These are phyloP conservation scores for Pollenia labialis DNA, from an alignment of 2,888 invertebrate species.

Conservation along the genomic window DNA sequence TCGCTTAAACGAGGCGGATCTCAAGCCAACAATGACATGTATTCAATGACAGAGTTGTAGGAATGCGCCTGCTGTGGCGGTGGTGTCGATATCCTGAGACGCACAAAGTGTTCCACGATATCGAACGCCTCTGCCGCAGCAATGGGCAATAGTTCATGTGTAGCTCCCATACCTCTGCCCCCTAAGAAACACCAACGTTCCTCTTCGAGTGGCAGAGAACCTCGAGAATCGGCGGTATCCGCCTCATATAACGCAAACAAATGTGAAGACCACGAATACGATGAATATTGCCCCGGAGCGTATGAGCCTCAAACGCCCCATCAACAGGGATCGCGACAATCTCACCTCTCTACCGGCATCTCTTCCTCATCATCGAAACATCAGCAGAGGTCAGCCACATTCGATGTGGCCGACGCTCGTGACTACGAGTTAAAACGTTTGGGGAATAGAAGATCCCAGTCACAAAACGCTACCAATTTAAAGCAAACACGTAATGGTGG, in stretches of 20 bases:
- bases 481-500: constrained; percentile 75
- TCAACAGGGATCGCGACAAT: constrained; percentile 54
- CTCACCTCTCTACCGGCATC: constrained; percentile 59
- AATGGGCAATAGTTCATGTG: constrained; percentile 75
- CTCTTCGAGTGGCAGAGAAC: constrained; percentile 74
- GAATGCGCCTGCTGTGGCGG: constrained; percentile 85
- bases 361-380: constrained; percentile 68
- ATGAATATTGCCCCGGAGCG: constrained; percentile 82
- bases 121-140: constrained; percentile 79
- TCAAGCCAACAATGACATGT: constrained; percentile 86
- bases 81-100: constrained; percentile 84
- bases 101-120: constrained; percentile 76
- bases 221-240: constrained; percentile 61
- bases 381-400: constrained; percentile 81
- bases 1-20: constrained; percentile 84
- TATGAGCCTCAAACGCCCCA: constrained; percentile 73
- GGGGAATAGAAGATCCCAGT: constrained; percentile 81
- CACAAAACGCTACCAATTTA: constrained; percentile 81
- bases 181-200: constrained; percentile 77
- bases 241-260: constrained; percentile 78
- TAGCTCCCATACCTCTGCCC: constrained; percentile 77
- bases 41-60: constrained; percentile 90
- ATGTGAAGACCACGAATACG: constrained; percentile 83
- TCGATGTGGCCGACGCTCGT: constrained; percentile 82
- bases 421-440: constrained; percentile 83